Evolutionary conservation across 2,113 vertebrate genomes (phyloP).

Genomic region (Aviceda subcristata): DNA sequence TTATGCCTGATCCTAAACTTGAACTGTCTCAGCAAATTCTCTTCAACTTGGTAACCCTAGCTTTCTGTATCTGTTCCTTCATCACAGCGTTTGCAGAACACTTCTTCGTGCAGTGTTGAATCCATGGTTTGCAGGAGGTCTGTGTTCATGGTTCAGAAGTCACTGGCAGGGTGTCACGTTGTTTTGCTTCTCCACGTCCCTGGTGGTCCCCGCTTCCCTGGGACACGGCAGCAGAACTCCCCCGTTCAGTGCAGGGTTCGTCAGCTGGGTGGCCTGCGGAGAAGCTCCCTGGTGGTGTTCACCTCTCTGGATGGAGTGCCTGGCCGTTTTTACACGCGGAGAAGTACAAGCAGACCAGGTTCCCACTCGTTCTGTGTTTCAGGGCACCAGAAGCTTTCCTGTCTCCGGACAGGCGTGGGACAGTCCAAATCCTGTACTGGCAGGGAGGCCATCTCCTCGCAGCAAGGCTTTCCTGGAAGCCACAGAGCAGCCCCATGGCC

Average conservation of each 20-base stretch:
- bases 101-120: not conserved
- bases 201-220: not conserved
- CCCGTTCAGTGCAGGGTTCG: fast-evolving
- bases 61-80: not conserved
- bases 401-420: not conserved
- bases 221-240: not conserved
- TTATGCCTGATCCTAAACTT: not conserved
- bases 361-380: not conserved
- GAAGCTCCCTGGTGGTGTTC: not conserved
- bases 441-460: not conserved
- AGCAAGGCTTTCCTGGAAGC: not conserved
- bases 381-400: not conserved
- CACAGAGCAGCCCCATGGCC: fast-evolving
- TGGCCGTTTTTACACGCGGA: not conserved
- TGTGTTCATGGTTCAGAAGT: not conserved
- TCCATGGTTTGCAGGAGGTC: fast-evolving
- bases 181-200: not conserved
- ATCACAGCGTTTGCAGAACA: not conserved
- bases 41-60: fast-evolving
- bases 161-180: not conserved
- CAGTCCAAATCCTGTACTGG: fast-evolving
- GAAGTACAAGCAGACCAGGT: not conserved
- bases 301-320: not conserved
- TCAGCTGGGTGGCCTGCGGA: not conserved
- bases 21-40: not conserved